Evolutionary conservation across 2,113 vertebrate species (phyloP).

Genomic region (Casuarius casuarius): DNA sequence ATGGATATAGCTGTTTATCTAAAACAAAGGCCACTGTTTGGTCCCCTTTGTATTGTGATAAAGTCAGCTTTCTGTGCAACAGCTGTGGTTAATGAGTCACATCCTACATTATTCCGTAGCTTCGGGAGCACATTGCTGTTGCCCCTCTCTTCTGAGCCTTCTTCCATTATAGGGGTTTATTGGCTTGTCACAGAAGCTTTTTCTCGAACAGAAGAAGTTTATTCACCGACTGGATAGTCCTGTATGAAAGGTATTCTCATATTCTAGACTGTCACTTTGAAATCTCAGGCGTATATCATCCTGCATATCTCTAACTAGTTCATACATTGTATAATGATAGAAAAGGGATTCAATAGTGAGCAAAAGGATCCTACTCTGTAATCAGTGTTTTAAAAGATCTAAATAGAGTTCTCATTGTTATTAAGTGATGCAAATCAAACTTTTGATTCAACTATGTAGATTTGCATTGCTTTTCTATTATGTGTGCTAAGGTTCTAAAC

Average conservation of each 20-base stretch:
- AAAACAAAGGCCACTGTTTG: no score
- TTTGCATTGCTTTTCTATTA: not conserved
- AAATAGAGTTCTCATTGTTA: not conserved
- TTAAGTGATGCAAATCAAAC: not conserved
- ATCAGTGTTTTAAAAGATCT: not conserved
- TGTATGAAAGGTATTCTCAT: not conserved
- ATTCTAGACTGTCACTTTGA: not conserved
- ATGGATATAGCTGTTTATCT: no score
- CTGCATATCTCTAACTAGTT: not conserved
- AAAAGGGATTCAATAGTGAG: not conserved
- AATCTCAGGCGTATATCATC: not conserved
- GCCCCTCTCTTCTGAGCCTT: no score
- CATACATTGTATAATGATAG: not conserved
- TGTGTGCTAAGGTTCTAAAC: rapidly evolving
- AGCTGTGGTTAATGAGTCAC: no score
- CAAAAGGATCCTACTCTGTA: not conserved
- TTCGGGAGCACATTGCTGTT: no score
- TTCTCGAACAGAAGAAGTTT: not conserved
- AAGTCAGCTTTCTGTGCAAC: no score
- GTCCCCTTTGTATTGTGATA: no score
- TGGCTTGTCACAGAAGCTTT: not conserved
- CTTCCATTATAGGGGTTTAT: no score
- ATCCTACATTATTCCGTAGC: no score
- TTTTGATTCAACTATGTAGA: not conserved
- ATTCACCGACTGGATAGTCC: not conserved